Evolutionary conservation across 2,113 vertebrate species (phyloP), one percentile per base, ranked within the genome.

Genomic region (Plecturocebus donacophilus): DNA sequence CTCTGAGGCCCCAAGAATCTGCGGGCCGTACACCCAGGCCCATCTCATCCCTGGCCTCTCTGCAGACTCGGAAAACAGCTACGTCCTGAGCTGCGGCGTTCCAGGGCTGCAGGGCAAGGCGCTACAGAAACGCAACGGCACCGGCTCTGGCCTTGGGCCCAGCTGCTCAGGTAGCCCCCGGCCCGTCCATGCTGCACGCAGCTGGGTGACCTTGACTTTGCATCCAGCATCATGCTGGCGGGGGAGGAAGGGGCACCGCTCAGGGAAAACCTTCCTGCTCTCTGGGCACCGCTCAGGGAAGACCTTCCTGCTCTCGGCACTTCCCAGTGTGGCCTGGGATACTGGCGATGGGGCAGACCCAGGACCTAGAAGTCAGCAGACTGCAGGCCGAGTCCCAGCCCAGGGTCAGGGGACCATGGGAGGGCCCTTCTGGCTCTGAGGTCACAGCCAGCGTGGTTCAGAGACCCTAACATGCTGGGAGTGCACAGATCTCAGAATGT

Each of bases 31-130:
- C 47, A 1, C 42, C 85, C 64, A 23, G 23, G 52, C 68, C 71
- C n/a, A 2, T 16, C 84, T 94, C 47, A 73, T 87, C 30, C n/a
- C 81, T 38, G 85, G 87, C 80, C 73, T 94, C 80, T 66, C 8
- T 8, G 17, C 98, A 99, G 99, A 99, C 97, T 99, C 99, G 0
- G 99, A 99, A 95, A 99, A 99, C 98, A 99, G 99, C 98, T 99
- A 99, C 97, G 98, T 99, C 0, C 98, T 99, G 96, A 99, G 99
- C 98, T 99, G 99, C 0, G 99, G 99, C 0, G 75, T 99, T 13
- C 99, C 99, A 0, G 89, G 99, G n/a, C 99, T 99, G 85, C 98
- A 99, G 54, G 98, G 98, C 97, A 99, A 99, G 98, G 96, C 91
- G 0, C 98, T 94, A 4, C 99, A 98, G 89, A 99, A 99, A 89